Evolutionary conservation across 2,888 invertebrate species (phyloP).

Genomic region (Lacanobia oleracea): DNA sequence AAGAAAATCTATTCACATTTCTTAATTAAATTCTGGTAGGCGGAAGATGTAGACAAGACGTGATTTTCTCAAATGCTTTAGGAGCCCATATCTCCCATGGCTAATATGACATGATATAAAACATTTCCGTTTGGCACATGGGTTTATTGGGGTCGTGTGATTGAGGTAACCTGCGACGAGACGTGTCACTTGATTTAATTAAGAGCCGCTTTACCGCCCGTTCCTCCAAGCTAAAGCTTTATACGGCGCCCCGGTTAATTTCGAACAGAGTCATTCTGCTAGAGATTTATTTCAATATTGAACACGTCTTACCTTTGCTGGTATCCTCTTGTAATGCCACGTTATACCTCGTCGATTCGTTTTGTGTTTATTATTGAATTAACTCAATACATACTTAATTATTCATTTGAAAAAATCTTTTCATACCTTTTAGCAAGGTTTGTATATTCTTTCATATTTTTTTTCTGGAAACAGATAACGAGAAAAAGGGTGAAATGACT

Average conservation of each 20-base stretch:
- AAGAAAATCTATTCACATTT: background rate
- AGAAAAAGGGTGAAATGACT: slow-evolving; percentile 71
- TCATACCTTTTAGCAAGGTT: slow-evolving; percentile 13
- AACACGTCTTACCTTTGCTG: slow-evolving; percentile 70
- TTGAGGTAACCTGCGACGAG: slow-evolving; percentile 88
- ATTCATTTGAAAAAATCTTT: background rate
- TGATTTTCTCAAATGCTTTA: slow-evolving; percentile 27
- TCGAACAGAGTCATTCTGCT: slow-evolving; percentile 84
- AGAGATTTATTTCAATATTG: slow-evolving; percentile 88
- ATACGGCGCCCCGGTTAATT: slow-evolving; percentile 85
- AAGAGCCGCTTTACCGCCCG: slow-evolving; percentile 89
- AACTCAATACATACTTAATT: background rate
- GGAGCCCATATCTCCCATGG: slow-evolving; percentile 38
- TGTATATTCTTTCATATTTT: slow-evolving; percentile 2
- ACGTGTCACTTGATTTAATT: slow-evolving; percentile 91
- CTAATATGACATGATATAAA: slow-evolving; percentile 75
- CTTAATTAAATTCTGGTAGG: slow-evolving; percentile 9
- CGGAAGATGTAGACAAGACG: slow-evolving; percentile 1
- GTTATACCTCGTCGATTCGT: slow-evolving; percentile 9
- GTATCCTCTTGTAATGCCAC: slow-evolving; percentile 24
- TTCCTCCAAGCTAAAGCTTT: slow-evolving; percentile 85
- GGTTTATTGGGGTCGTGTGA: slow-evolving; percentile 89
- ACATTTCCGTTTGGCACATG: slow-evolving; percentile 80
- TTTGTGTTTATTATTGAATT: slow-evolving; percentile 2
- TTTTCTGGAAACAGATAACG: slow-evolving; percentile 38